Conservation (phyloP, 2,888 invertebrate genomes). For the Hanleya hanleyi region DNA sequence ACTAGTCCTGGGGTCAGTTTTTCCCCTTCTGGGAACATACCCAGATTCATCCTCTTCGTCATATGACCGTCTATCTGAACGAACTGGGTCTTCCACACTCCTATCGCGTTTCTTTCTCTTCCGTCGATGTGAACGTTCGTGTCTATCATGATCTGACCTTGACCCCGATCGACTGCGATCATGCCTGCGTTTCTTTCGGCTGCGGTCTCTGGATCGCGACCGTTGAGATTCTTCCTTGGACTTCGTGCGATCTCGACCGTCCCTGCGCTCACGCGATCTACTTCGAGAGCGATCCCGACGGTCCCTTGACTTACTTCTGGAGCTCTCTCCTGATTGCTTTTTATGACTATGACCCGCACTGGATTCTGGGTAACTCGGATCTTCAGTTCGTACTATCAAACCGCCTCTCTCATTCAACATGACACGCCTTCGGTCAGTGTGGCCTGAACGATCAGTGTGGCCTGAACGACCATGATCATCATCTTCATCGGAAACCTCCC, state of each 20-base stretch:
- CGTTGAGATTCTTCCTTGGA: neutral
- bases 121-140: constrained; percentile 33
- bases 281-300: neutral
- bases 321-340: neutral
- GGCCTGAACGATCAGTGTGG: neutral
- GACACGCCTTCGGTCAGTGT: neutral
- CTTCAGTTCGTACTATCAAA: neutral
- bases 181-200: neutral
- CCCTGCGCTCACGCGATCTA: neutral
- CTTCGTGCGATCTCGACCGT: neutral
- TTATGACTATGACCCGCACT: neutral
- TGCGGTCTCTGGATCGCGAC: neutral
- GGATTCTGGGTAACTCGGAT: neutral
- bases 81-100: neutral
- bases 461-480: neutral
- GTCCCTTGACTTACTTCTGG: neutral
- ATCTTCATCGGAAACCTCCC: neutral
- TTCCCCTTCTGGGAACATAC: neutral
- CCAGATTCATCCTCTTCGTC: neutral
- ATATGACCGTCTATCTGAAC: neutral
- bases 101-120: constrained; percentile 27
- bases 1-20: neutral
- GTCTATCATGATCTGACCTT: constrained; percentile 29
- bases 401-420: neutral
- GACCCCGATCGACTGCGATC: constrained; percentile 17